These are phyloP conservation scores for Styela plicata DNA, from an alignment of 23 tunicate species.

Conservation along the genomic window DNA sequence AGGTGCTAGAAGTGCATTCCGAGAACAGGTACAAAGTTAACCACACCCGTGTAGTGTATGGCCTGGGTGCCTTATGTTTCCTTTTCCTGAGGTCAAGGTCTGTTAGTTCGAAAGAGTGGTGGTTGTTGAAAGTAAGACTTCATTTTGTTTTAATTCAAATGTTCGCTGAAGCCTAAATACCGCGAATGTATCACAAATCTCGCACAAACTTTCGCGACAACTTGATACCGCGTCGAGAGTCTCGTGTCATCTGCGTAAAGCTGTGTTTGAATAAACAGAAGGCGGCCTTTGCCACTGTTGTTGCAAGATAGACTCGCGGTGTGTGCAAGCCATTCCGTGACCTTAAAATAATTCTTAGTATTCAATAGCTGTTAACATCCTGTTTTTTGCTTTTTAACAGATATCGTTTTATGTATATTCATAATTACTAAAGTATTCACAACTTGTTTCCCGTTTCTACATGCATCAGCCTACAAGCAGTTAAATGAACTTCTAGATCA, in stretches of 20 bases:
- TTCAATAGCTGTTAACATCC: neutral
- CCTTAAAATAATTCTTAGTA: no score
- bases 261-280: neutral
- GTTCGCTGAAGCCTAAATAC: neutral
- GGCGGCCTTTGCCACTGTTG: neutral
- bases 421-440: no score
- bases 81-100: neutral
- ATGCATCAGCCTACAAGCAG: no score
- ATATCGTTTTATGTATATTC: neutral
- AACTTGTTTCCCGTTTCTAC: no score
- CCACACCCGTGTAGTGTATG: neutral
- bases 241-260: neutral
- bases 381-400: neutral
- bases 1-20: no score
- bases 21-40: neutral
- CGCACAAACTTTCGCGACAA: neutral
- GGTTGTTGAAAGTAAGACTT: neutral
- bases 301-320: no score
- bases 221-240: neutral
- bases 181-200: neutral
- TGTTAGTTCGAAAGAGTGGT: neutral
- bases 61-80: neutral
- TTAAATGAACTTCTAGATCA: no score
- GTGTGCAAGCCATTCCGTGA: no score
- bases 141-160: neutral